phyloP scores from a whole-genome alignment of 2,888 invertebrate species.

The Drosophila merina region DNA sequence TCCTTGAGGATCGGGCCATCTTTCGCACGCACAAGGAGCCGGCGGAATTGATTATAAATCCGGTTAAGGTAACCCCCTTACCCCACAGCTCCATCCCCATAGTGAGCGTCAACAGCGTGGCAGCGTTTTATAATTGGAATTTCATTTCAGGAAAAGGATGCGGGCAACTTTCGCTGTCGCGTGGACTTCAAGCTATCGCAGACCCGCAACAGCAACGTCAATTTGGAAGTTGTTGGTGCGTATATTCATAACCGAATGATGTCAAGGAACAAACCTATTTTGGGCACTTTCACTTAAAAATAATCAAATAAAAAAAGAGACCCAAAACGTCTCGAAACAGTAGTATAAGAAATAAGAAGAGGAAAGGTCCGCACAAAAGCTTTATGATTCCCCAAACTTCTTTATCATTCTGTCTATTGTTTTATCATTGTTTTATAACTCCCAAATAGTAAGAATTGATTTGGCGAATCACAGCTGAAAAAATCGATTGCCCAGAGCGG shows the following conservation, averaged over 20 bases:
- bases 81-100: conserved; percentile 6
- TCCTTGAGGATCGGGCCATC: conserved; percentile 86
- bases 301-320: not conserved
- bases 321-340: not conserved
- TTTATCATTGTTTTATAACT: no score
- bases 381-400: no score
- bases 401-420: no score
- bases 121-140: conserved; percentile 61
- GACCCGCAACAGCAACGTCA: conserved; percentile 90
- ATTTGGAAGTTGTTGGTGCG: conserved; percentile 91
- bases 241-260: conserved; percentile 62
- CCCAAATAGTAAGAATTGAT: not conserved
- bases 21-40: conserved; percentile 86
- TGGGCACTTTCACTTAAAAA: not conserved
- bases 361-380: no score
- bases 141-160: conserved; percentile 86
- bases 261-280: conserved; percentile 25
- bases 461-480: not conserved
- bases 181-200: conserved; percentile 92
- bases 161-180: conserved; percentile 90
- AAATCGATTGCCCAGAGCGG: no score
- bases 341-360: no score
- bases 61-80: conserved; percentile 84
- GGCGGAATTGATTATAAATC: conserved; percentile 86
- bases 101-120: conserved; percentile 48